Evolutionary conservation across 2,888 invertebrate genomes (phyloP).

Genomic region (Philereme transversata): DNA sequence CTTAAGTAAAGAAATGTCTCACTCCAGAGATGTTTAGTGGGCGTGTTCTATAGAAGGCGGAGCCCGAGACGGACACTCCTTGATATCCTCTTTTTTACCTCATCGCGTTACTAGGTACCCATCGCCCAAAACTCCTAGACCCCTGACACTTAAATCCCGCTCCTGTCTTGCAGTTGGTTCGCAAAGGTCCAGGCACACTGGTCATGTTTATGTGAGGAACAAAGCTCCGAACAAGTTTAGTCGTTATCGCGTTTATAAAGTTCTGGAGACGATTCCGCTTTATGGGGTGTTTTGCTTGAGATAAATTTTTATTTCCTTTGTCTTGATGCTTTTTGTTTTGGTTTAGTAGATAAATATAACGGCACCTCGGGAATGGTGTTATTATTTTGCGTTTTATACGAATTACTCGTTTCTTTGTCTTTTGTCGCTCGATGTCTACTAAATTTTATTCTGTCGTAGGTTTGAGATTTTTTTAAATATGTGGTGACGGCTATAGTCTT

Average conservation of each 20-base stretch:
- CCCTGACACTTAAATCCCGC: slow-evolving; percentile 50
- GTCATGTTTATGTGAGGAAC: slow-evolving; percentile 77
- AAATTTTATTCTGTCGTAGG: too few relatives aligned
- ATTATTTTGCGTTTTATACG: slow-evolving; percentile 14
- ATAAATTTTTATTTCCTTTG: slow-evolving; percentile 79
- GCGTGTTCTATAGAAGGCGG: slow-evolving; percentile 75
- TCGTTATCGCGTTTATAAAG: slow-evolving; percentile 83
- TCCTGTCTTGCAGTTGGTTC: slow-evolving; percentile 25
- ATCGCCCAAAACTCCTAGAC: slow-evolving; percentile 62
- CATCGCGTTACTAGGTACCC: slow-evolving; percentile 73
- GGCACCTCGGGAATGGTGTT: slow-evolving; percentile 16
- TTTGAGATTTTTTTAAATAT: too few relatives aligned
- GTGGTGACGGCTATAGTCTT: too few relatives aligned
- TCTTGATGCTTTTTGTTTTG: slow-evolving; percentile 66
- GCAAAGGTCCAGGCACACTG: slow-evolving; percentile 45
- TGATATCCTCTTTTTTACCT: slow-evolving; percentile 80
- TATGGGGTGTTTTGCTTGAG: slow-evolving; percentile 83
- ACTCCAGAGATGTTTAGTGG: slow-evolving; percentile 66
- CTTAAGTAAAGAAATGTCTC: slow-evolving; percentile 71
- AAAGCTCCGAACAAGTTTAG: slow-evolving; percentile 79
- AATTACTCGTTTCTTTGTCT: neutral
- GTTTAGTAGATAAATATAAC: slow-evolving; percentile 47
- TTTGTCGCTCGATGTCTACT: too few relatives aligned
- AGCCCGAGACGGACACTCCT: slow-evolving; percentile 78
- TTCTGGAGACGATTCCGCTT: slow-evolving; percentile 80